These are phyloP conservation scores for Drosophila mojavensis DNA, from an alignment of 1,140 invertebrate genomes.

Conservation along the genomic window DNA sequence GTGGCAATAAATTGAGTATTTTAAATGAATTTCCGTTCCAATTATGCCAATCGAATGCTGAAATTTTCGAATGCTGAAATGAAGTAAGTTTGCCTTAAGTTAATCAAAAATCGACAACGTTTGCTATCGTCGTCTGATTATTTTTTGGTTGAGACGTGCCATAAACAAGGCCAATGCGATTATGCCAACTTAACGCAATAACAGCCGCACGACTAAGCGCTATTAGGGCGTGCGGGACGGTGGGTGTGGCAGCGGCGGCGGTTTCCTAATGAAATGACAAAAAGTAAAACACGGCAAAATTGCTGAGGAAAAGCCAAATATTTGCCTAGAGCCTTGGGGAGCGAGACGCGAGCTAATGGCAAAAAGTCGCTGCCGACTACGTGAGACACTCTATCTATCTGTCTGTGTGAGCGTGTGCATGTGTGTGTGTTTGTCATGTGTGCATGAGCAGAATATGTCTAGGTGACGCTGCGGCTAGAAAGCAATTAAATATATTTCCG, in stretches of 20 bases:
- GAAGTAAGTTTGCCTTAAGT: constrained; percentile 48
- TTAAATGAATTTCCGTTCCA: constrained; percentile 31
- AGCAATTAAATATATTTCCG: constrained; percentile 81
- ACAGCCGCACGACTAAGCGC: constrained; percentile 28
- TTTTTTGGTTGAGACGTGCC: constrained; percentile 55
- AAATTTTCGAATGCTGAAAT: constrained; percentile 14
- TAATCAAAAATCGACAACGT: constrained; percentile 52
- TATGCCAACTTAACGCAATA: constrained; percentile 32
- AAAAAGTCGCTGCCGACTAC: constrained; percentile 54
- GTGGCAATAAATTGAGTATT: constrained; percentile 19
- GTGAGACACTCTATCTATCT: constrained; percentile 24
- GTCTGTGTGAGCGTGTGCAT: neutral
- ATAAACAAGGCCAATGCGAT: constrained; percentile 54
- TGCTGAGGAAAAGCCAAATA: constrained; percentile 61
- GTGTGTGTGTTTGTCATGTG: constrained; percentile 1
- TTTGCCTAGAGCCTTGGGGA: constrained; percentile 52
- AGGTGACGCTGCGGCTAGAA: constrained; percentile 40
- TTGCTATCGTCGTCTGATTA: constrained; percentile 54
- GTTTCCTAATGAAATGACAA: constrained; percentile 69
- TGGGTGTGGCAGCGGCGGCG: constrained; percentile 17
- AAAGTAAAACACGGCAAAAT: constrained; percentile 65
- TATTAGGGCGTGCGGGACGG: neutral
- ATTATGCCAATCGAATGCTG: constrained; percentile 4
- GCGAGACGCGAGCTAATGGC: constrained; percentile 59
- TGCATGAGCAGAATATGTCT: constrained; percentile 5